Evolutionary conservation across 2,113 vertebrate genomes (phyloP), one percentile per base, ranked within the genome.

Genomic region (Cheirogaleus medius): DNA sequence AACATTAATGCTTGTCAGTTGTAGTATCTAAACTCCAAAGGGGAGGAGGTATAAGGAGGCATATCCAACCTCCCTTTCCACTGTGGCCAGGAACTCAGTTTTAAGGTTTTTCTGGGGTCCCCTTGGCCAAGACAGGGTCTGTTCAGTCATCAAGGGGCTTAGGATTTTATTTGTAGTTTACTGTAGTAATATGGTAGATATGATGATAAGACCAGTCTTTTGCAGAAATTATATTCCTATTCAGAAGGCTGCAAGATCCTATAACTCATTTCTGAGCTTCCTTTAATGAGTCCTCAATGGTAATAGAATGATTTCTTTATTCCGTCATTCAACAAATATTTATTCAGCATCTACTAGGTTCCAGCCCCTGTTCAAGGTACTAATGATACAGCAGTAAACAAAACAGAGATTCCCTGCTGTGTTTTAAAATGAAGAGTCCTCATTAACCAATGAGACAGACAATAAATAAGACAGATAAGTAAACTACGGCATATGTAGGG

Each of bases 291-390:
- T 47, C 44, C n/a, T 73, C 42, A 71, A 32, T 49, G 90, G 23
- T 60, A 76, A 89, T 63, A 83, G 29, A n/a, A 47, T 1, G 20
- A 82, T 44, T 96, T 66, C 44, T 42, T 87, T 66, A 47, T 56
- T 96, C 47, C 87, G 37, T 58, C 85, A 84, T 54, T 93, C 89
- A 86, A 21, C 90, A 96, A 81, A 82, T 91, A 90, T 92, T 91
- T 82, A 87, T 64, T 88, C 77, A 93, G 92, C 10, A 56, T 27
- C 34, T 17, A 49, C 71, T 71, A 84, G 69, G 20, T 81, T 86
- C 13, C 6, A 42, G 60, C 25, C 60, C 71, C 29, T 69, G 21
- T 74, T 96, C 37, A 73, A 86, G 42, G 80, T 47, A 78, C 69
- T 89, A 8, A 94, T 64, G 81, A 94, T 64, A 74, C 21, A 94